A percentile compares a stretch with the other conserved stretches of the same genome.
These are phyloP conservation scores for Galerucella calmariensis DNA, from an alignment of 2,888 invertebrate species.

Conservation along the genomic window DNA sequence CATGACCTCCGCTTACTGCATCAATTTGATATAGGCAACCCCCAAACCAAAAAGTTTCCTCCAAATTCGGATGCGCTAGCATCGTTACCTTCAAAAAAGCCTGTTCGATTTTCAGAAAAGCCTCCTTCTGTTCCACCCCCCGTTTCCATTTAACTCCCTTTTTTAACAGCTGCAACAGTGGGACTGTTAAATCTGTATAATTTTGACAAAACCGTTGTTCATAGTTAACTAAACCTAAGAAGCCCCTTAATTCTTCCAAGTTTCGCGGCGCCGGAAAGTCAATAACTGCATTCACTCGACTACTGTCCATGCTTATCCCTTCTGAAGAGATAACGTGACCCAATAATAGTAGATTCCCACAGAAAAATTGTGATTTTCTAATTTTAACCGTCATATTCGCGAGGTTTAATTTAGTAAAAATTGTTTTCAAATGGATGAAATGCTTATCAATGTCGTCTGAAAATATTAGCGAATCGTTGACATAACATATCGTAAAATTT, in stretches of 20 bases:
- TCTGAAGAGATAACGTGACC: too few species aligned
- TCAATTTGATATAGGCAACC: conserved; percentile 23
- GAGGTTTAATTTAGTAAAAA: background rate
- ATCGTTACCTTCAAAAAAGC: background rate
- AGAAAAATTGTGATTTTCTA: background rate
- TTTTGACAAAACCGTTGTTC: too few species aligned
- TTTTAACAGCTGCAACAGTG: too few species aligned
- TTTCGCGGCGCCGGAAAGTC: too few species aligned
- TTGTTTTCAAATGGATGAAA: background rate
- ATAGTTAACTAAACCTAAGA: too few species aligned
- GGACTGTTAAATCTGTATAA: too few species aligned
- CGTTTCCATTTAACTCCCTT: background rate
- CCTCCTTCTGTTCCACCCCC: background rate
- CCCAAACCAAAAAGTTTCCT: conserved; percentile 29
- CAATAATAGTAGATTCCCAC: too few species aligned
- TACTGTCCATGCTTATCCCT: too few species aligned
- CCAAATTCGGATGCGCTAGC: background rate
- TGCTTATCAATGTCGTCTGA: background rate
- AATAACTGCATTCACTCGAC: too few species aligned
- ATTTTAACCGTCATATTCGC: background rate
- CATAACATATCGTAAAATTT: background rate
- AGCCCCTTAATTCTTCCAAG: too few species aligned
- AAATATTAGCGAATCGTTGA: conserved; percentile 1
- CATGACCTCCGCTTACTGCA: conserved; percentile 4
- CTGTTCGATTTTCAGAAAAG: background rate